Evolutionary conservation across 2,888 invertebrate species (phyloP).

Genomic region (Zygothrica quintamaculata): DNA sequence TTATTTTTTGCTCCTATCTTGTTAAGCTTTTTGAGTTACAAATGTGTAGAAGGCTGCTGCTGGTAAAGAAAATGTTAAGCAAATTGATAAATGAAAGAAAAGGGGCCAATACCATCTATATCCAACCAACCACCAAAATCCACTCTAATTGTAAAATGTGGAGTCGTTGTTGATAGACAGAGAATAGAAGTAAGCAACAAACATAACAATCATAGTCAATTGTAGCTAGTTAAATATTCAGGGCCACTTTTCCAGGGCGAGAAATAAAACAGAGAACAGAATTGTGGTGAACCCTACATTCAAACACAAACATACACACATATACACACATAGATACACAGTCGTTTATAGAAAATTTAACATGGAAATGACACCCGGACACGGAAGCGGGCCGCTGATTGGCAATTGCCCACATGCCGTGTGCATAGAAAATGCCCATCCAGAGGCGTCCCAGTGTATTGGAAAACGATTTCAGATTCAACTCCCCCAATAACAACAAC

Average conservation of each 20-base stretch:
- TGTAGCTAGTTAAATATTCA: conserved; percentile 77
- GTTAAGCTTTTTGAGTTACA: conserved; percentile 28
- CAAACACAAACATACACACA: conserved; percentile 2
- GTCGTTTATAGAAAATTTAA: not conserved
- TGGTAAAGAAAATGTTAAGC: conserved; percentile 44
- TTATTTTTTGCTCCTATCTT: conserved; percentile 2
- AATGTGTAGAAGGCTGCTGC: conserved; percentile 15
- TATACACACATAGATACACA: not conserved
- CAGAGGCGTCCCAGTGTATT: conserved; percentile 50
- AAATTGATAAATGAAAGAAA: conserved; percentile 71
- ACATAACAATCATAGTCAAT: conserved; percentile 78
- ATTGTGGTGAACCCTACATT: conserved; percentile 32
- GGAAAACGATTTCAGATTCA: conserved; percentile 64
- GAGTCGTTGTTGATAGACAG: conserved; percentile 10
- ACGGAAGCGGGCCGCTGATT: conserved; percentile 59
- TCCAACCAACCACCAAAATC: conserved; percentile 1
- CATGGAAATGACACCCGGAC: conserved; percentile 55
- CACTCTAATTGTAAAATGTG: conserved; percentile 60
- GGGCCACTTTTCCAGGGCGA: conserved; percentile 58
- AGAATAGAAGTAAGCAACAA: conserved; percentile 38
- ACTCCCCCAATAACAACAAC: conserved; percentile 5
- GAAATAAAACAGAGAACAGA: conserved; percentile 68
- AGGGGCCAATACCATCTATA: not conserved
- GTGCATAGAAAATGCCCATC: conserved; percentile 62
- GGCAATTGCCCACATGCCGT: conserved; percentile 74